Conservation (phyloP, 2,113 vertebrate genomes). For the Gopherus evgoodei region DNA sequence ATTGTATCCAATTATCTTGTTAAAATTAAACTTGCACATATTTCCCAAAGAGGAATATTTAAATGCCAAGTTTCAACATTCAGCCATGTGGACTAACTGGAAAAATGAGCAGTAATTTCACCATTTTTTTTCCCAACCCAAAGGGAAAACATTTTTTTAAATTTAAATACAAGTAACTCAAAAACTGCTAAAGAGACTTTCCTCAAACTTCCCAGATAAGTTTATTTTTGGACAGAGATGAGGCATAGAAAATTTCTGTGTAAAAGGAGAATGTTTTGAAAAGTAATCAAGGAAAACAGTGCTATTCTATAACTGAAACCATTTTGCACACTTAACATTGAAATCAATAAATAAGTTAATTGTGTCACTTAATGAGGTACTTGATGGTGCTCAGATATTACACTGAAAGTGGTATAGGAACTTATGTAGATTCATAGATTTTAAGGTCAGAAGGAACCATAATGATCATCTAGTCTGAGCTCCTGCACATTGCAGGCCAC, state of each 20-base stretch:
- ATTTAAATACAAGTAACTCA: constrained; percentile 51
- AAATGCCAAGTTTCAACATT: constrained; percentile 68
- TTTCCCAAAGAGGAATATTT: constrained; percentile 46
- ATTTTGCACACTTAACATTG: constrained; percentile 3
- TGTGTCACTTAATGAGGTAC: neutral
- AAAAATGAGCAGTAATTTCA: neutral
- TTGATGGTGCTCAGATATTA: neutral
- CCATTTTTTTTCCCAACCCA: constrained; percentile 5
- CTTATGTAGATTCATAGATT: neutral
- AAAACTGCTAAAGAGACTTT: constrained; percentile 58
- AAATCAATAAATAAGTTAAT: neutral
- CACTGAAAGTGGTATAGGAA: neutral
- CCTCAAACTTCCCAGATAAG: constrained; percentile 38
- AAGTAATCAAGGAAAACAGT: constrained; percentile 37
- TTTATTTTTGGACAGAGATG: constrained; percentile 15
- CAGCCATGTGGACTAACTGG: neutral
- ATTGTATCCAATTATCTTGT: constrained; percentile 51
- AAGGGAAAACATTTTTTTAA: constrained; percentile 59
- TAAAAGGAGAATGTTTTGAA: neutral
- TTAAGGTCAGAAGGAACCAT: neutral
- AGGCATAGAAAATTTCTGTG: neutral
- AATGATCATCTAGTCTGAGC: neutral
- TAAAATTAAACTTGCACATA: constrained; percentile 44
- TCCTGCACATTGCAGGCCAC: neutral
- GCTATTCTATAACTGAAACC: constrained; percentile 43